phyloP scores from a whole-genome alignment of 2,888 invertebrate genomes.

The Ophion ventricosus region DNA sequence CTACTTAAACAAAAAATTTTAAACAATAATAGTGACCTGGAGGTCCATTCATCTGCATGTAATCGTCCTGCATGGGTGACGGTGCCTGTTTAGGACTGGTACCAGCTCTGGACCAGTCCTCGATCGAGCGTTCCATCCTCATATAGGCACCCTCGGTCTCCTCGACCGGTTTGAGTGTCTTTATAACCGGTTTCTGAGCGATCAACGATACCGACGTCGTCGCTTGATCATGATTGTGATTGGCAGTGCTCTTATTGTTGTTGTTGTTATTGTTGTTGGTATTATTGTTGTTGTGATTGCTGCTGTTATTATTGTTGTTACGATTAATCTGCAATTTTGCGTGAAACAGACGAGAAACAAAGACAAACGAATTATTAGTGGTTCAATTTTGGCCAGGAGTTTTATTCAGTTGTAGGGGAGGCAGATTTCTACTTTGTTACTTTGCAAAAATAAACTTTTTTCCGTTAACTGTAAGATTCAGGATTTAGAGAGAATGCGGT shows the following conservation, averaged over 20 bases:
- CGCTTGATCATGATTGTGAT: constrained; percentile 80
- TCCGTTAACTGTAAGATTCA: too few species aligned
- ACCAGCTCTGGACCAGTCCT: constrained; percentile 78
- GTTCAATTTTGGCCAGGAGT: neutral
- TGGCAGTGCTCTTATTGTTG: constrained; percentile 82
- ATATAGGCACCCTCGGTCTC: constrained; percentile 81
- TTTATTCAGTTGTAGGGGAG: neutral
- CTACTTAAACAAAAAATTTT: neutral
- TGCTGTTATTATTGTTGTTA: constrained; percentile 72
- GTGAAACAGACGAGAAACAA: constrained; percentile 14
- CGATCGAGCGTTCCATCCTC: constrained; percentile 80
- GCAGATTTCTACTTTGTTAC: neutral
- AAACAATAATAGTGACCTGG: constrained; percentile 72
- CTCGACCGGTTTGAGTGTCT: constrained; percentile 81
- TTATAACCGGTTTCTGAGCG: constrained; percentile 79
- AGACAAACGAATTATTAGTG: constrained; percentile 19
- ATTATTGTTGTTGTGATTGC: constrained; percentile 70
- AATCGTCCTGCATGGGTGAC: constrained; percentile 80
- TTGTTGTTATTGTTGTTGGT: constrained; percentile 75
- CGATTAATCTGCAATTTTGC: constrained; percentile 76
- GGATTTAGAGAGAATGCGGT: too few species aligned
- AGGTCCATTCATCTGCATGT: constrained; percentile 83
- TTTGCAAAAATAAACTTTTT: too few species aligned
- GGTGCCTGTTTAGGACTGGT: constrained; percentile 83
- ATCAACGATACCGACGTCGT: constrained; percentile 66